Evolutionary conservation across 2,113 vertebrate species (phyloP).

Genomic region (Marcusenius ussheri): DNA sequence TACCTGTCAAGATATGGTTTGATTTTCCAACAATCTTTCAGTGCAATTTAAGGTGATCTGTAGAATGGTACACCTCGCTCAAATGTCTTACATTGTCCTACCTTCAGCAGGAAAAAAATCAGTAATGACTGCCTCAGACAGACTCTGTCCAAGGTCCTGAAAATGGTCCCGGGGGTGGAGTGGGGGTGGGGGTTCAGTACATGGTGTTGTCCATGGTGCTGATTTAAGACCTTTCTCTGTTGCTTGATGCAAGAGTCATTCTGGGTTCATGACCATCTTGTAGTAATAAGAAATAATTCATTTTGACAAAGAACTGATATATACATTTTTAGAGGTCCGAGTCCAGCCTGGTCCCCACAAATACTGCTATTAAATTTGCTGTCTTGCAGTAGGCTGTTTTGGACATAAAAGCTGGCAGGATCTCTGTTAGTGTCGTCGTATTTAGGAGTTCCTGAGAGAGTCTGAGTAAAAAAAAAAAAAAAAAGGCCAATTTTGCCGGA

Average conservation of each 20-base stretch:
- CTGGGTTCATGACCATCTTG: constrained; percentile 20
- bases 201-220: constrained; percentile 42
- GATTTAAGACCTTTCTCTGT: constrained; percentile 46
- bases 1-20: neutral
- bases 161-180: neutral
- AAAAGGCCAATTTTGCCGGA: neutral
- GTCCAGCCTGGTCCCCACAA: neutral
- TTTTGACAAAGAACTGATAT: neutral
- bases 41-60: neutral
- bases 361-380: neutral
- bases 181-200: neutral
- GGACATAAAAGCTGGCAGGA: neutral
- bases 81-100: neutral
- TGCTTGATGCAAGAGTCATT: constrained; percentile 35
- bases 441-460: neutral
- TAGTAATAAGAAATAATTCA: neutral
- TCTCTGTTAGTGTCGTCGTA: neutral
- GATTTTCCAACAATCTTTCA: neutral
- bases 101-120: neutral
- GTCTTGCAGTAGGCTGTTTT: neutral
- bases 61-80: neutral
- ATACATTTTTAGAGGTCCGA: neutral
- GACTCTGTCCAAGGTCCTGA: constrained; percentile 23
- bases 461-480: neutral
- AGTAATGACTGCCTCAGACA: neutral